Percentiles rank a stretch among this genome's conserved stretches.
phyloP scores from a whole-genome alignment of 2,888 invertebrate genomes.

The Thelaira solivaga region DNA sequence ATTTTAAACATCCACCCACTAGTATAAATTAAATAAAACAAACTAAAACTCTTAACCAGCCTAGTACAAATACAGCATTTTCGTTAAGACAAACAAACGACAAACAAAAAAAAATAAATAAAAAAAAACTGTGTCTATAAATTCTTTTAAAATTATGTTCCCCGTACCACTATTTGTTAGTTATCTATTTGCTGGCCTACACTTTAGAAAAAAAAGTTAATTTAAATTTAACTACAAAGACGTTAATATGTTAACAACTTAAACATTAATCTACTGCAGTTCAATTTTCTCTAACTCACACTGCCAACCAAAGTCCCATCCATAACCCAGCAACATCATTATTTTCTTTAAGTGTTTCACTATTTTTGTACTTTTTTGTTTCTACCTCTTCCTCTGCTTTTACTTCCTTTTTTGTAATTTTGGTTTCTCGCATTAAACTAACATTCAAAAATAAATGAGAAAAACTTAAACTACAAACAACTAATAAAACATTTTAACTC shows the following conservation, averaged over 20 bases:
- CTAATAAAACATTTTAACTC: slow-evolving; percentile 47
- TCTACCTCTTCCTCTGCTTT: neutral
- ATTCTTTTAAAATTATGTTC: slow-evolving; percentile 8
- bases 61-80: no score
- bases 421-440: neutral
- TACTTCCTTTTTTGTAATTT: neutral
- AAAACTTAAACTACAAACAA: slow-evolving; percentile 36
- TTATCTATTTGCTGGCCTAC: slow-evolving; percentile 18
- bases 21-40: no score
- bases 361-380: no score
- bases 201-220: slow-evolving; percentile 31
- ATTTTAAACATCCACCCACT: no score
- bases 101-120: no score
- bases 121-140: neutral
- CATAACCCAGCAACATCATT: slow-evolving; percentile 8
- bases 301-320: neutral
- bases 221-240: slow-evolving; percentile 53
- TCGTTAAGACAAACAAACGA: no score
- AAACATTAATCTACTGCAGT: slow-evolving; percentile 50
- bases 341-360: neutral
- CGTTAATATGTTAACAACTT: slow-evolving; percentile 58
- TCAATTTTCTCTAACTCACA: neutral
- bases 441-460: slow-evolving; percentile 38
- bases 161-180: neutral
- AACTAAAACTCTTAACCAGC: no score